Conservation (phyloP, 2,797 vertebrate genomes). For the Netta rufina region DNA sequence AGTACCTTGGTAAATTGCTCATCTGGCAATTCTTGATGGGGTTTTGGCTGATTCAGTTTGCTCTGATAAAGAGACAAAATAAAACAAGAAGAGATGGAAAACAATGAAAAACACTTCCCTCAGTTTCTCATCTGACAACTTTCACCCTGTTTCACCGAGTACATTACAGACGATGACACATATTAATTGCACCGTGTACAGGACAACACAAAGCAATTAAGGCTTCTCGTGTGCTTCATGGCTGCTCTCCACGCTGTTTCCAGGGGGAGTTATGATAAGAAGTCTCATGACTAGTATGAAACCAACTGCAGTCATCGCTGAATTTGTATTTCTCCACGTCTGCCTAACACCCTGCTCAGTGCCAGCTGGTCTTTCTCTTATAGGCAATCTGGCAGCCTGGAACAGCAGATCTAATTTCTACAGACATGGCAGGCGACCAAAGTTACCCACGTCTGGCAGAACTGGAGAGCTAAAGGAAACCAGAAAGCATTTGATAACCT, state of each 20-base stretch:
- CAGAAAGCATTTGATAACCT: not conserved
- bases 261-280: constrained; percentile 29
- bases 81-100: constrained; percentile 5
- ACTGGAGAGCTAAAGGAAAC: not conserved
- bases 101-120: not conserved
- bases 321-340: not conserved
- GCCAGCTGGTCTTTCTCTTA: not conserved
- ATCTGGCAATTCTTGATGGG: not conserved
- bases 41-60: not conserved
- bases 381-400: not conserved
- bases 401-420: constrained; percentile 12
- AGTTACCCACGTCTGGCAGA: not conserved
- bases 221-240: constrained; percentile 23
- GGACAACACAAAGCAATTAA: constrained; percentile 66
- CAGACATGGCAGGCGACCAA: not conserved
- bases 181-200: constrained; percentile 30
- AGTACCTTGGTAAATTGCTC: not conserved
- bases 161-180: not conserved
- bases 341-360: constrained; percentile 8
- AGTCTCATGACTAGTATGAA: constrained; percentile 46
- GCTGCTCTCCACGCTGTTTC: constrained; percentile 7
- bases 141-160: not conserved
- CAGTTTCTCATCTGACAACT: not conserved
- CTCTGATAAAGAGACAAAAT: not conserved
- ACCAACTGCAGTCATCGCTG: constrained; percentile 8